Base-by-base conservation (phyloP, 2,888 invertebrate species). In the Diplazon laetatorius region DNA sequence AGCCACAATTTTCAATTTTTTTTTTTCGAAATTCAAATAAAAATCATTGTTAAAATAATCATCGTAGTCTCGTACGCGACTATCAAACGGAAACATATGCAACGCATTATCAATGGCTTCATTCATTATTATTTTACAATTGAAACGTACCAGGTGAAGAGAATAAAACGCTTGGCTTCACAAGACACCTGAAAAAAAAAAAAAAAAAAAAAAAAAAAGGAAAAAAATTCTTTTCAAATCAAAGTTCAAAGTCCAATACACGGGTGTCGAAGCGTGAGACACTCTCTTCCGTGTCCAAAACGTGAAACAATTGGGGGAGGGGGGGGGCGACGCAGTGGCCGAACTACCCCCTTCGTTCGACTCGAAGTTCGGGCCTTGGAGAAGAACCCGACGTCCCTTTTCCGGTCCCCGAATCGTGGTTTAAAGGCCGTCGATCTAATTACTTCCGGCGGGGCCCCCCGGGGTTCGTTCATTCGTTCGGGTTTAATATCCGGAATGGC, bases 361-460 rank as follows among this genome's bases (percentile, higher is more conserved):
- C 39, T 44, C 39, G 20, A 20, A 30, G 22, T 6, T 18, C 25
- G 63, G 25, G 16, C 20, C 30, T 60, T 18, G 55, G 55, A 60
- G 70, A 60, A 60, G 42, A 50, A 55, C 55, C 30, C n/a, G 52
- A 14, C 20, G 6, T 37, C 35, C 46, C 55, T 25, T n/a, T 66
- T 59, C 68, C 80, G 83, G 84, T n/a, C n/a, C n/a, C 82, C 82
- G 83, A 80, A 77, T 76, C 71, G 73, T 22, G 69, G 81, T 78
- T 84, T 85, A 82, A 79, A 84, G 85, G 85, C 83, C 82, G 85
- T 82, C 81, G 81, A 82, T 85, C 84, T 88, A 87, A 88, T 88
- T 88, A 88, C 84, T 88, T 88, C 88, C 88, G 88, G 75, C 30
- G 59, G n/a, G n/a, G n/a, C 50, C 37, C 66, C 60, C 70, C 52